Evolutionary conservation across 1,140 invertebrate species (phyloP).

Genomic region (Doryteuthis pealeii): DNA sequence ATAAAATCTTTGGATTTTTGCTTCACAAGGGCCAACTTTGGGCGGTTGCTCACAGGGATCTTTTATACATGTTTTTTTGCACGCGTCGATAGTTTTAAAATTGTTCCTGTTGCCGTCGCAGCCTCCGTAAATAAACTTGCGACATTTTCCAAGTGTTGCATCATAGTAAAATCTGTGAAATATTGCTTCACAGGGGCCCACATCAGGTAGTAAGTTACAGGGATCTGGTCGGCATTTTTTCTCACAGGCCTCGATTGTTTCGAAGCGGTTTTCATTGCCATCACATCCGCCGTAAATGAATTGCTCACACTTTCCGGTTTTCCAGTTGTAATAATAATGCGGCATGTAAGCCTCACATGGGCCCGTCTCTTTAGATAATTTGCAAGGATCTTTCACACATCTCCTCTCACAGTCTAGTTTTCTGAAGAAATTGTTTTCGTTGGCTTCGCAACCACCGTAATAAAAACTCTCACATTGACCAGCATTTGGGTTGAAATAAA

Average conservation of each 20-base stretch:
- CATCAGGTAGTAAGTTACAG: constrained; percentile 75
- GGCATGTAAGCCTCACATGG: constrained; percentile 13
- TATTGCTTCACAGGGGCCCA: constrained; percentile 72
- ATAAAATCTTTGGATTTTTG: constrained; percentile 58
- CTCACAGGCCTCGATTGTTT: constrained; percentile 38
- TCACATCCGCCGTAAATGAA: constrained; percentile 52
- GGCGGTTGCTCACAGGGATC: constrained; percentile 52
- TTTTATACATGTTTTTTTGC: no score
- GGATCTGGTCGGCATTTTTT: constrained; percentile 15
- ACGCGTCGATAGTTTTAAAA: constrained; percentile 15
- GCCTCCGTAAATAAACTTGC: constrained; percentile 93
- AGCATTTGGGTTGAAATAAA: constrained; percentile 56
- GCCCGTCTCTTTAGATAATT: constrained; percentile 12
- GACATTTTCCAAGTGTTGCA: constrained; percentile 79
- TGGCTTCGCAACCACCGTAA: constrained; percentile 59
- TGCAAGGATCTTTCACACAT: constrained; percentile 20
- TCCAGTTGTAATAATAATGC: constrained; percentile 21
- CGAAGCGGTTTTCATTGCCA: constrained; percentile 57
- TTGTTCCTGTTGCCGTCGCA: constrained; percentile 74
- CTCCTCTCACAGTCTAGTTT: constrained; percentile 31
- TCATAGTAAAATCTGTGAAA: constrained; percentile 85
- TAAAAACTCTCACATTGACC: constrained; percentile 55
- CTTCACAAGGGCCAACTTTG: no score
- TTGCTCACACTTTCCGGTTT: constrained; percentile 25
- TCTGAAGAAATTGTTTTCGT: constrained; percentile 58